These are phyloP conservation scores for Drosophila equinoxialis DNA, from an alignment of 1,140 invertebrate genomes.

Conservation along the genomic window DNA sequence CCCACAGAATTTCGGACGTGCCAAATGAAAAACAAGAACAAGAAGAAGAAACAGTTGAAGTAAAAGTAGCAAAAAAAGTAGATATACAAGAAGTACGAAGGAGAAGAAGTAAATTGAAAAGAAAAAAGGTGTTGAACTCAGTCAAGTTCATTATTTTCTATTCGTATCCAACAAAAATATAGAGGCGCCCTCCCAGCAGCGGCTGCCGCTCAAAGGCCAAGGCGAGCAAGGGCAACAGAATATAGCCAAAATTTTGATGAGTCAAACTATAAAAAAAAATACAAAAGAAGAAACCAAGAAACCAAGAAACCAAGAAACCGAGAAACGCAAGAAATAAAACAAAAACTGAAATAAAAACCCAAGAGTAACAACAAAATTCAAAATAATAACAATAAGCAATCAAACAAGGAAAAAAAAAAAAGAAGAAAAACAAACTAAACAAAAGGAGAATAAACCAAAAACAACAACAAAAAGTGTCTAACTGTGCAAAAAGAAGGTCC, in stretches of 20 bases:
- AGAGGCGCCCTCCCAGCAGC: conserved; percentile 31
- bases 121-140: conserved; percentile 48
- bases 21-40: conserved; percentile 33
- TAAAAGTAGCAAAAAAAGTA: conserved; percentile 4
- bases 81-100: background rate
- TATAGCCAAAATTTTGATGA: conserved; percentile 47
- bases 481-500: conserved; percentile 32
- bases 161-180: conserved; percentile 11
- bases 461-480: conserved; percentile 26
- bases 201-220: conserved; percentile 33
- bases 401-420: conserved; percentile 12
- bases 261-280: conserved; percentile 48
- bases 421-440: conserved; percentile 49
- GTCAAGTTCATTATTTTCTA: conserved; percentile 32
- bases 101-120: background rate
- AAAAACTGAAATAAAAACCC: conserved; percentile 34
- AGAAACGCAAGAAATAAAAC: conserved; percentile 45
- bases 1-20: conserved; percentile 47
- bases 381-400: conserved; percentile 20
- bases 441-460: conserved; percentile 31
- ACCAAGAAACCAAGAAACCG: conserved; percentile 10
- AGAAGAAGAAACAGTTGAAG: background rate
- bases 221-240: conserved; percentile 35
- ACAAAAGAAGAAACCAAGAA: conserved; percentile 18
- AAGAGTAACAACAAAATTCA: conserved; percentile 30